These are phyloP conservation scores for Harpalus rubripes DNA, from an alignment of 2,888 invertebrate species.

Conservation along the genomic window DNA sequence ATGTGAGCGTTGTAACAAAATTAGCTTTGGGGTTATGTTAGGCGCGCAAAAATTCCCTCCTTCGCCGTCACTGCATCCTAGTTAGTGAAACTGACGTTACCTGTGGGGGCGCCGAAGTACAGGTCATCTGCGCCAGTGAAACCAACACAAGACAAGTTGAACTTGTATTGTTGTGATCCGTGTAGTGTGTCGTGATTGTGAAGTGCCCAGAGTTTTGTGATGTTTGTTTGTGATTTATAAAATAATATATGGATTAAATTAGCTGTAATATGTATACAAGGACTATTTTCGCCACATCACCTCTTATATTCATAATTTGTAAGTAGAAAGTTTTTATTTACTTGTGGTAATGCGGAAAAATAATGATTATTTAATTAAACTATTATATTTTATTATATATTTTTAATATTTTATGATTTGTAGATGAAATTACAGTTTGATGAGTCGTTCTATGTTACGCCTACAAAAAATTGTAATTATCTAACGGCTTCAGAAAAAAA, in stretches of 20 bases:
- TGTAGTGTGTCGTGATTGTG: slow-evolving; percentile 44
- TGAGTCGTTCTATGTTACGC: background rate
- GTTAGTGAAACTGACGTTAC: slow-evolving; percentile 47
- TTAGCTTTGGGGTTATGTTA: background rate
- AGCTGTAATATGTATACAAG: slow-evolving; percentile 56
- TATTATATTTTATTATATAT: background rate
- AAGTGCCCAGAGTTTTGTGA: slow-evolving; percentile 57
- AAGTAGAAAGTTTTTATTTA: slow-evolving; percentile 38
- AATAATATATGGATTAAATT: slow-evolving; percentile 56
- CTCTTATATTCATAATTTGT: slow-evolving; percentile 52
- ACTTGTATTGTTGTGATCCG: slow-evolving; percentile 52
- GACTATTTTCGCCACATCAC: slow-evolving; percentile 52
- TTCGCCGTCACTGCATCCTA: slow-evolving; percentile 27
- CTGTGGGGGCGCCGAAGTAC: slow-evolving; percentile 40
- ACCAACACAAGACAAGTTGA: slow-evolving; percentile 50
- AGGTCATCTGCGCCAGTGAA: slow-evolving; percentile 41
- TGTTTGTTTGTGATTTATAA: slow-evolving; percentile 62
- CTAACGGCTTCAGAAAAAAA: slow-evolving; percentile 37
- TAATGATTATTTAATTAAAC: slow-evolving; percentile 6
- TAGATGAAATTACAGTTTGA: background rate
- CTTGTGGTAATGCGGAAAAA: background rate
- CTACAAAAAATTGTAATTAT: slow-evolving; percentile 30
- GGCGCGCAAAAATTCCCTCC: background rate
- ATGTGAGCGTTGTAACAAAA: no score
- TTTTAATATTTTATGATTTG: background rate